phyloP scores from a whole-genome alignment of 2,797 vertebrate genomes.

The Chloroceryle amazona region DNA sequence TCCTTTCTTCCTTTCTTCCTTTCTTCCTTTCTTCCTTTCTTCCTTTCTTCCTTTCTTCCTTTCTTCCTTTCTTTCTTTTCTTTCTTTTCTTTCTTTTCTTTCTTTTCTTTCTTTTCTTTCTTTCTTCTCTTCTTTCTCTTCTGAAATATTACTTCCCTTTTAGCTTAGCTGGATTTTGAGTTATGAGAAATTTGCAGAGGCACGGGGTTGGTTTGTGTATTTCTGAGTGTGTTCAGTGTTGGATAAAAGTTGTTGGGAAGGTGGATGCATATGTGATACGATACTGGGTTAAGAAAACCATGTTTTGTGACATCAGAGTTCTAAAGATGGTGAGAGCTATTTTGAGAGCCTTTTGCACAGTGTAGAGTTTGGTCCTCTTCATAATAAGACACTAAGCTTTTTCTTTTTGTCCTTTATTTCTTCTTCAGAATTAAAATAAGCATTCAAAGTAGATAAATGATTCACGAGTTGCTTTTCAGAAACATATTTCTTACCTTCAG shows the following conservation, averaged over 20 bases:
- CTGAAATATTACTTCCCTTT: background rate
- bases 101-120: too few relatives aligned
- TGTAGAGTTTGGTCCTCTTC: background rate
- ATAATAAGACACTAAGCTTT: background rate
- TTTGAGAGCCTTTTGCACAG: background rate
- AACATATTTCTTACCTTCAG: background rate
- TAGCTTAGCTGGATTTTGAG: background rate
- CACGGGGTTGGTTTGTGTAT: background rate
- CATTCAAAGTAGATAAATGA: background rate
- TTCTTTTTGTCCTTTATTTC: background rate
- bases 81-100: too few relatives aligned
- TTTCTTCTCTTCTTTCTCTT: too few relatives aligned
- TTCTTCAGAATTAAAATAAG: background rate
- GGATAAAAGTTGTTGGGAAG: background rate
- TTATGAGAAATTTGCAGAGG: background rate
- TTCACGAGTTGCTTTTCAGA: background rate
- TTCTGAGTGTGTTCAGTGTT: background rate
- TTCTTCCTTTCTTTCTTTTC: too few relatives aligned
- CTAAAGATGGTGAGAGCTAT: background rate
- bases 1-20: background rate
- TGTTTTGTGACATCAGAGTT: background rate
- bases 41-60: too few relatives aligned
- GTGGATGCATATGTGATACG: background rate
- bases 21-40: too few relatives aligned
- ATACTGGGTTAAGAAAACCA: background rate